Conservation (phyloP, 2,888 invertebrate genomes). For the Cataglyphis rosenhaueri region DNA sequence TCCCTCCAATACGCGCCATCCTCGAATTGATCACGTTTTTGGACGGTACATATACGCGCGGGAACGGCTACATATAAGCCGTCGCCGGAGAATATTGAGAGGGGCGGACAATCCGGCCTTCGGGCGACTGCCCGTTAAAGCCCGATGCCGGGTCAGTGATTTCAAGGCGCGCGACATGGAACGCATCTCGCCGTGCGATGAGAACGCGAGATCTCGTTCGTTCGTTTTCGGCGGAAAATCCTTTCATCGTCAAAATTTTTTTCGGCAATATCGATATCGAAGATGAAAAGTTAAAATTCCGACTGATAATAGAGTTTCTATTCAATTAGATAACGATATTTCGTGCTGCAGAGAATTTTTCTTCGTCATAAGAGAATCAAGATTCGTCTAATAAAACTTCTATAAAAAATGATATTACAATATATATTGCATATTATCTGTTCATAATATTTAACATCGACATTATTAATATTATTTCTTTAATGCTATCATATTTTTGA, state of each 20-base stretch:
- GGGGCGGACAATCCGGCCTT: conserved; percentile 57
- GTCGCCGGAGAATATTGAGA: conserved; percentile 61
- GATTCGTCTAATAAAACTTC: neutral
- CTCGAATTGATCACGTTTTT: conserved; percentile 71
- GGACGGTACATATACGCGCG: conserved; percentile 35
- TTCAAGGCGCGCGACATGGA: conserved; percentile 52
- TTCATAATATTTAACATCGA: neutral
- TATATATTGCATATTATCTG: neutral
- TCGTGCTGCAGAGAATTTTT: neutral
- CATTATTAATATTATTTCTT: neutral
- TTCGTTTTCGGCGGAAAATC: conserved; percentile 25
- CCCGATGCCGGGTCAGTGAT: conserved; percentile 59
- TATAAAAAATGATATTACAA: neutral
- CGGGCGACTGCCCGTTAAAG: conserved; percentile 62
- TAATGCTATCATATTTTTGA: neutral
- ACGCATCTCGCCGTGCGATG: conserved; percentile 46
- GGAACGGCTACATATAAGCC: conserved; percentile 16
- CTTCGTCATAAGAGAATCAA: neutral
- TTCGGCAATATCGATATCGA: conserved; percentile 25
- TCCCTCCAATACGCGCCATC: conserved; percentile 55
- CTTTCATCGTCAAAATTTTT: neutral
- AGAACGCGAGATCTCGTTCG: conserved; percentile 25
- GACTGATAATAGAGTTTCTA: conserved; percentile 1
- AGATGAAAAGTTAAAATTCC: conserved; percentile 7
- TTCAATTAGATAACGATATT: conserved; percentile 12